Evolutionary conservation across 2,888 invertebrate genomes (phyloP), one percentile per base, ranked within the genome.

Genomic region (Drosophila stalkeri): DNA sequence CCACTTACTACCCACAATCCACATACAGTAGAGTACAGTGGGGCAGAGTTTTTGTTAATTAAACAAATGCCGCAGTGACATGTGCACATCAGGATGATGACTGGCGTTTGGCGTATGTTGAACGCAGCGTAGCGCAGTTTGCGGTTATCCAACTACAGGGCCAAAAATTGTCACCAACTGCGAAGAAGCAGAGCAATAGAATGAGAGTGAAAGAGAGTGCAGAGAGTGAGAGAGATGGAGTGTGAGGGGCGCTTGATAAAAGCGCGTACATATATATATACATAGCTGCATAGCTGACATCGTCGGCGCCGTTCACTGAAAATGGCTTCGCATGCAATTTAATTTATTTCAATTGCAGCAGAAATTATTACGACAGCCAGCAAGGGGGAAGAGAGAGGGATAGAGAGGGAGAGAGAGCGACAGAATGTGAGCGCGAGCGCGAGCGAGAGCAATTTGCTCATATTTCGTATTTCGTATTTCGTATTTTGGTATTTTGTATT

Each of bases 21-120:
- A 82, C 54, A 46, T 3, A n/a, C 18, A 18, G n/a, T n/a, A 18
- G 11, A 7, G 16, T 52, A 54, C 41, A 55, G 43, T 27, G 47
- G 64, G 54, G 52, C 64, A 76, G 80, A 72, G 81, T 79, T 79
- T 88, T 87, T 90, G 90, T 87, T 87, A 87, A 87, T 87, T 87
- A 87, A 87, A 90, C 87, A 88, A 87, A 90, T 87, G 87, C 90
- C 86, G 82, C 86, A 90, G 88, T 90, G 83, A 88, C 90, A 86
- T 88, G 88, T 80, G 87, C 82, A 82, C 85, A 84, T 85, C 90
- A 86, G 73, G 79, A 78, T 89, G 89, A 89, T 86, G 89, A 82
- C 87, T 80, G 77, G 78, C 77, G 61, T 83, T 86, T 82, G 84
- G 72, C 81, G 86, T 71, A 61, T 67, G 77, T 71, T 57, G 33